Evolutionary conservation across 92 coral and sea anemone genomes (phyloP).

Genomic region (Epizoanthus stellaris): DNA sequence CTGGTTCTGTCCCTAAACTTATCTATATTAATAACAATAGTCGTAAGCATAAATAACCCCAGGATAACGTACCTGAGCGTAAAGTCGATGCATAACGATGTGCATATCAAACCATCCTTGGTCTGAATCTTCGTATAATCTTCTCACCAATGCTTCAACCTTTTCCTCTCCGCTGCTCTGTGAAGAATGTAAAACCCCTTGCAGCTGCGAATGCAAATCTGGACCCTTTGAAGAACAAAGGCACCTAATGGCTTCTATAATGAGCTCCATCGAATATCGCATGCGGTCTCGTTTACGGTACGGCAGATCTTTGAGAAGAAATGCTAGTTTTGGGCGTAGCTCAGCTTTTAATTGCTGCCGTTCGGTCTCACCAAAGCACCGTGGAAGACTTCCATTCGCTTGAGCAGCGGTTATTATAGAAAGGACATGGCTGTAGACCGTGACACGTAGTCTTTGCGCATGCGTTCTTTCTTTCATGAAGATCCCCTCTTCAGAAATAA

Average conservation of each 20-base stretch:
- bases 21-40: not conserved
- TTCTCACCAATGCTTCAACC: not conserved
- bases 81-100: conserved; percentile 10
- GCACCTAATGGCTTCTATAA: not conserved
- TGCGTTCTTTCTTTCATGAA: conserved; percentile 24
- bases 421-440: conserved; percentile 3
- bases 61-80: not conserved
- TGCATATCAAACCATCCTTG: conserved; percentile 22
- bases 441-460: conserved; percentile 23
- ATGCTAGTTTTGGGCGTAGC: conserved; percentile 1
- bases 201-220: not conserved
- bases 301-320: conserved; percentile 12
- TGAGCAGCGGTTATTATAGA: not conserved
- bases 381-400: conserved; percentile 15
- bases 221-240: not conserved
- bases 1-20: too few relatives aligned
- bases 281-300: conserved; percentile 20
- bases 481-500: not conserved
- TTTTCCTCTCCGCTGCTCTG: not conserved
- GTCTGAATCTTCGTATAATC: not conserved
- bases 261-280: conserved; percentile 22
- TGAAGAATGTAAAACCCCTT: not conserved
- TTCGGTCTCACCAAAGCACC: not conserved
- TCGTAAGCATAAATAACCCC: not conserved
- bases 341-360: not conserved